Evolutionary conservation across 2,113 vertebrate genomes (phyloP).

Genomic region (Percina caprodes): DNA sequence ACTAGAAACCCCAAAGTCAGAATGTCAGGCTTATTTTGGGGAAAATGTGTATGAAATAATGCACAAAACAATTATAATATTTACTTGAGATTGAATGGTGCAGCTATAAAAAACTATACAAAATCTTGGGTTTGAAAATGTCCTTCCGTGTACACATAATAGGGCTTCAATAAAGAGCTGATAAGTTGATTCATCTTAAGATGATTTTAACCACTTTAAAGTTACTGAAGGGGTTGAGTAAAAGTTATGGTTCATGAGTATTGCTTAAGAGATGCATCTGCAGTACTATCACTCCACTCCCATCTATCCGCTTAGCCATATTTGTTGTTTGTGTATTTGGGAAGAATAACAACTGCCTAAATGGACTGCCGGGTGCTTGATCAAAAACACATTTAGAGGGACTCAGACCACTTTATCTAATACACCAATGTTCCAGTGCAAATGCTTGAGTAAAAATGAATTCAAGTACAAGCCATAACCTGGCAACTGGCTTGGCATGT

Average conservation of each 20-base stretch:
- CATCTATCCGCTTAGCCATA: conserved; percentile 11
- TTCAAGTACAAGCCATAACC: conserved; percentile 41
- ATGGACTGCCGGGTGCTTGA: conserved; percentile 57
- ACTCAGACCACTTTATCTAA: conserved; percentile 53
- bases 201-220: background rate
- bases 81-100: background rate
- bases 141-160: background rate
- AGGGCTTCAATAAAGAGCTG: background rate
- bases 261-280: conserved; percentile 18
- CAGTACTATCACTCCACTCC: conserved; percentile 3
- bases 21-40: background rate
- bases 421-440: conserved; percentile 60
- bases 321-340: conserved; percentile 51
- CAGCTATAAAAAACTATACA: background rate
- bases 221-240: background rate
- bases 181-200: too few species aligned
- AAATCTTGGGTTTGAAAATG: background rate
- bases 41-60: background rate
- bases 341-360: conserved; percentile 29
- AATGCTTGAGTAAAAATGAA: conserved; percentile 45
- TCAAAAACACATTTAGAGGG: conserved; percentile 75
- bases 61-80: background rate
- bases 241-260: background rate
- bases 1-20: background rate
- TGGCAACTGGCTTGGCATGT: conserved; percentile 24